phyloP scores from a whole-genome alignment of 2,797 vertebrate species.

The Lates japonicus region DNA sequence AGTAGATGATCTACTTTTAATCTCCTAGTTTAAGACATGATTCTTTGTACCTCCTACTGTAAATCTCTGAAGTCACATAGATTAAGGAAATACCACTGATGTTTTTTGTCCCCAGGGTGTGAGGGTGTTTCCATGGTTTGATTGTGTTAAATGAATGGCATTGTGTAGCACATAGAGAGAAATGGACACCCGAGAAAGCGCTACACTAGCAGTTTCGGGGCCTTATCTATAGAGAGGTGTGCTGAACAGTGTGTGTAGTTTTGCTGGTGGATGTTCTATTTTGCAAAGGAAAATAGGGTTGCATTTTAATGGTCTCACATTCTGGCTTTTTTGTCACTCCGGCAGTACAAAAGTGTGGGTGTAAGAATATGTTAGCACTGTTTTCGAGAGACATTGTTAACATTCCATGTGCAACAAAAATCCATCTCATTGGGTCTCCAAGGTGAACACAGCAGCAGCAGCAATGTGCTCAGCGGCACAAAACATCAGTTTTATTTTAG shows the following conservation, averaged over 20 bases:
- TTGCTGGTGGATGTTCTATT: neutral
- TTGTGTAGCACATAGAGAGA: constrained; percentile 57
- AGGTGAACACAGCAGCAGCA: constrained; percentile 25
- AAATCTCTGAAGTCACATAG: constrained; percentile 31
- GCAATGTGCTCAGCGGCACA: constrained; percentile 18
- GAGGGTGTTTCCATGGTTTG: constrained; percentile 30
- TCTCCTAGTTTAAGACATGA: constrained; percentile 18
- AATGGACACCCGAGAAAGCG: constrained; percentile 64
- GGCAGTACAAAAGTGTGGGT: constrained; percentile 4
- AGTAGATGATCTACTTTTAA: constrained; percentile 6
- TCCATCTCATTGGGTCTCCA: constrained; percentile 27
- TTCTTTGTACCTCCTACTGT: constrained; percentile 55
- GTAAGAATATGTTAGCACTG: constrained; percentile 26
- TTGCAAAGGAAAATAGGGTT: neutral
- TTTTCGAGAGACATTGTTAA: constrained; percentile 36
- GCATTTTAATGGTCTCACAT: constrained; percentile 24
- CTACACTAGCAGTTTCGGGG: constrained; percentile 31
- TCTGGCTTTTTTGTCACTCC: constrained; percentile 17
- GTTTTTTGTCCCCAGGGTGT: constrained; percentile 37
- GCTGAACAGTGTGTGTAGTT: accelerated
- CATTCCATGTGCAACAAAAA: constrained; percentile 32
- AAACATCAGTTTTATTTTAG: constrained; percentile 41
- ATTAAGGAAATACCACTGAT: constrained; percentile 55
- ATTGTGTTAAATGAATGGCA: constrained; percentile 55
- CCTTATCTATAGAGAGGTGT: constrained; percentile 14